Percentiles rank a stretch among this genome's conserved stretches.
These are phyloP conservation scores for Temnothorax nylanderi DNA, from an alignment of 1,140 invertebrate species.

Conservation along the genomic window DNA sequence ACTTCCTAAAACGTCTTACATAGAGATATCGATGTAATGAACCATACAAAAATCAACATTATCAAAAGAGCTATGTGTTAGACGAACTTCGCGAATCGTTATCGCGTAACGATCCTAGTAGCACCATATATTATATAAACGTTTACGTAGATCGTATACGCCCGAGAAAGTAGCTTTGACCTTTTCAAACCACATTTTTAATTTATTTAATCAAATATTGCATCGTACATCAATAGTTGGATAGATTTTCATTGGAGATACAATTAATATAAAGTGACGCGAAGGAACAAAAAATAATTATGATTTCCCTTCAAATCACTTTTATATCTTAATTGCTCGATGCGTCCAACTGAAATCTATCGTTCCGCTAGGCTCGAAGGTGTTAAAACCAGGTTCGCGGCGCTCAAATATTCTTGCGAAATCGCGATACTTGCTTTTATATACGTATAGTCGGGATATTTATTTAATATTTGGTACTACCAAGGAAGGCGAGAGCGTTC, in stretches of 20 bases:
- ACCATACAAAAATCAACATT: constrained; percentile 64
- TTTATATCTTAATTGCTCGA: neutral
- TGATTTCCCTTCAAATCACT: neutral
- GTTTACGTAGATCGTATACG: constrained; percentile 8
- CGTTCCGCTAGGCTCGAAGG: neutral
- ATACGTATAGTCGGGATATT: constrained; percentile 11
- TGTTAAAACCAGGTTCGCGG: constrained; percentile 11
- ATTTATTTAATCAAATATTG: constrained; percentile 15
- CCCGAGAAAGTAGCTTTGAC: constrained; percentile 3
- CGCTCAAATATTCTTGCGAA: neutral
- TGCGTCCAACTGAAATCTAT: neutral
- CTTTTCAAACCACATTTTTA: neutral
- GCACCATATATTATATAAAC: constrained; percentile 55
- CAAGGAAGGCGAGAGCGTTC: neutral
- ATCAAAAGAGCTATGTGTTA: constrained; percentile 60
- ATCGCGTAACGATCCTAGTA: constrained; percentile 46
- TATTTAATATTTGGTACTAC: constrained; percentile 53
- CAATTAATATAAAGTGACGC: neutral
- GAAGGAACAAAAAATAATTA: neutral
- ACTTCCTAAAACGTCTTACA: constrained; percentile 59
- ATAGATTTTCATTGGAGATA: constrained; percentile 10
- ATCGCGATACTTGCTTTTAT: neutral
- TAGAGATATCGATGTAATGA: constrained; percentile 59
- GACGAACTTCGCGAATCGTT: constrained; percentile 55
- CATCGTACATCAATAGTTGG: neutral